Percentiles rank a stretch among this genome's conserved stretches.
Conservation (phyloP, 2,888 invertebrate genomes). For the Plagiodera versicolora region DNA sequence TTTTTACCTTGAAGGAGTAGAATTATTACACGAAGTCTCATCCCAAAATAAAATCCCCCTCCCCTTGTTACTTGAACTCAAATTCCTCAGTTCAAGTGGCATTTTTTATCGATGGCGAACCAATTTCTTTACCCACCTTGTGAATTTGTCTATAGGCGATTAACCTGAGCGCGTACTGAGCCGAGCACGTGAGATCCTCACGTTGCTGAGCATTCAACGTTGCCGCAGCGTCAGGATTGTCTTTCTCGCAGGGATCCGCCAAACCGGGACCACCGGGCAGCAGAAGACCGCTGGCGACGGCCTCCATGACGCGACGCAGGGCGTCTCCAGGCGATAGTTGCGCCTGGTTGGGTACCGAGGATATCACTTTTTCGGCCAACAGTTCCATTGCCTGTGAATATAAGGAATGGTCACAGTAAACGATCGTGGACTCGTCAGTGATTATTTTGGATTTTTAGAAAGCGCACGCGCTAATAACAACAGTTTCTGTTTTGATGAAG, state of each 20-base stretch:
- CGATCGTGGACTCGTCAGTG: no score
- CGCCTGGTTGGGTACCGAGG: constrained; percentile 69
- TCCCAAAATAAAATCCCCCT: no score
- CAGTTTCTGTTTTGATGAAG: no score
- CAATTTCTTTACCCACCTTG: no score
- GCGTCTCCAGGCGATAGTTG: constrained; percentile 93
- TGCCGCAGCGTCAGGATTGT: constrained; percentile 80
- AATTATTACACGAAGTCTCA: no score
- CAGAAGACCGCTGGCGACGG: constrained; percentile 88
- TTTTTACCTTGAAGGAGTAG: no score
- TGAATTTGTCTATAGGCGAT: constrained; percentile 97
- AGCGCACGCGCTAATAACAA: no score
- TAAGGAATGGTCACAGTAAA: no score
- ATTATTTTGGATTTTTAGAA: no score
- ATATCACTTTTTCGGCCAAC: constrained; percentile 91
- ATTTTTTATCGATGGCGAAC: no score
- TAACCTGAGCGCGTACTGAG: constrained; percentile 91
- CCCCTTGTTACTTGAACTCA: no score
- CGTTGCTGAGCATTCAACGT: constrained; percentile 86
- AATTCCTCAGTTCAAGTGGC: no score
- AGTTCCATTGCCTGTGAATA: constrained; percentile 89
- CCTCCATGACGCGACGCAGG: constrained; percentile 92
- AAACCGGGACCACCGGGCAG: constrained; percentile 90
- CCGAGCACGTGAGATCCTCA: constrained; percentile 95
- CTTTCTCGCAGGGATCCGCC: constrained; percentile 97